These are phyloP conservation scores for Himantopus leucocephalus DNA, from an alignment of 2,113 vertebrate species.

Conservation along the genomic window DNA sequence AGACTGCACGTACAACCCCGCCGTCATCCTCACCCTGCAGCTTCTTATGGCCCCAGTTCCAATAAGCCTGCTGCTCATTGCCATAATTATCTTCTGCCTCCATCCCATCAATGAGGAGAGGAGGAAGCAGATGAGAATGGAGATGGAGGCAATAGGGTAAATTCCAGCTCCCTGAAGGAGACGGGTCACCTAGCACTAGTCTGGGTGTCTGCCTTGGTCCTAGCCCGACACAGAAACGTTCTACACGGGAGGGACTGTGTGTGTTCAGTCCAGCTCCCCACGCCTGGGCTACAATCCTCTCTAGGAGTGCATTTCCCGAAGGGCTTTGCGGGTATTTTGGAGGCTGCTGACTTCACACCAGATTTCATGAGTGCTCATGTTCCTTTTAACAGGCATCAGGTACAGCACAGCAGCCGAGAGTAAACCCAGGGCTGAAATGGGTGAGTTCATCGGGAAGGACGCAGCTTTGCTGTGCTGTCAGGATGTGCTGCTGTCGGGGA, in stretches of 20 bases:
- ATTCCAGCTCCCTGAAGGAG: background rate
- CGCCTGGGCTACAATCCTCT: background rate
- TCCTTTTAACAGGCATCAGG: background rate
- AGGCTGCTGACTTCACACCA: background rate
- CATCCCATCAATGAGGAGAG: slow-evolving; percentile 74
- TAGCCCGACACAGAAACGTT: background rate
- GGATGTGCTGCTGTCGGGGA: background rate
- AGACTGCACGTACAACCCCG: slow-evolving; percentile 57
- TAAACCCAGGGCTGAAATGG: background rate
- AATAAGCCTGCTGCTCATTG: slow-evolving; percentile 70
- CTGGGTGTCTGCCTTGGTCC: background rate
- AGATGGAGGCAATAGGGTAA: slow-evolving; percentile 28
- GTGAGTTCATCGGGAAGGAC: background rate
- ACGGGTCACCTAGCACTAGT: background rate
- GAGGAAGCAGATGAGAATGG: slow-evolving; percentile 25
- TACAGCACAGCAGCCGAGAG: background rate
- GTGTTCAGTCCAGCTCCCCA: background rate
- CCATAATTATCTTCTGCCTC: slow-evolving; percentile 68
- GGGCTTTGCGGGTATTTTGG: background rate
- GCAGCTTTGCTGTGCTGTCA: rapidly evolving
- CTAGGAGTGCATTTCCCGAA: background rate
- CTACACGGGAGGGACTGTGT: rapidly evolving
- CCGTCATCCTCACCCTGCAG: slow-evolving; percentile 64
- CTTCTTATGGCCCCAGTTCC: slow-evolving; percentile 75
- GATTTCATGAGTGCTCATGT: background rate